Evolutionary conservation across 2,888 invertebrate genomes (phyloP), one percentile per base, ranked within the genome.

Genomic region (Alloplasta piceator): DNA sequence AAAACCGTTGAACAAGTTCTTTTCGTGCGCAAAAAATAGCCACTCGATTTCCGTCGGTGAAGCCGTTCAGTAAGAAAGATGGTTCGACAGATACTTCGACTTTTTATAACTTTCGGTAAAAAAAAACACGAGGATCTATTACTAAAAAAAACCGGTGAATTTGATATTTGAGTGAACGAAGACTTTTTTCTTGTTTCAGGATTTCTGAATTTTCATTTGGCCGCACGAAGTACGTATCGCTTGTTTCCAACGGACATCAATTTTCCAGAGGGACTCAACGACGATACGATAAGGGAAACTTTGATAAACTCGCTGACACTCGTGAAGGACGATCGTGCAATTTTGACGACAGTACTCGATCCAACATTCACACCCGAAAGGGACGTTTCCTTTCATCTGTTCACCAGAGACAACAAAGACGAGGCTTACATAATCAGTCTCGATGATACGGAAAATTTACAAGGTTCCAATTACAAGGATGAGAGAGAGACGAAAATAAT

Each of bases 401-500:
- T 85, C 76, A 89, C 91, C 0, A 86, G 82, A 16, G 70, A 84
- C 4, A 88, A 90, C 75, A 82, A 83, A 6, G 78, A 68, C 1
- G 76, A 84, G 1, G 56, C 85, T 4, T 85, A 86, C 48, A 39
- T 73, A 9, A 16, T 87, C 10, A 86, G 83, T 46, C 55, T 84
- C 4, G 78, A 82, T n/a, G 86, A 88, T 58, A 39, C 67, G 1
- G 74, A 63, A 5, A 87, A 74, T 46, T 56, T 91, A 5, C 74
- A 68, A 9, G 39, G 50, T 38, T 90, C 88, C 0, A 78, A 83
- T 46, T 89, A 91, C 26, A 85, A 82, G 10, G 5, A 68, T 9
- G 70, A 78, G 4, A 52, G 67, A 38, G 75, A 84, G 0, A 90
- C 90, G 0, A 93, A 93, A 87, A 85, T 93, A n/a, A 84, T 93